These are phyloP conservation scores for Drosophila cardini DNA, from an alignment of 1,140 invertebrate genomes.

Conservation along the genomic window DNA sequence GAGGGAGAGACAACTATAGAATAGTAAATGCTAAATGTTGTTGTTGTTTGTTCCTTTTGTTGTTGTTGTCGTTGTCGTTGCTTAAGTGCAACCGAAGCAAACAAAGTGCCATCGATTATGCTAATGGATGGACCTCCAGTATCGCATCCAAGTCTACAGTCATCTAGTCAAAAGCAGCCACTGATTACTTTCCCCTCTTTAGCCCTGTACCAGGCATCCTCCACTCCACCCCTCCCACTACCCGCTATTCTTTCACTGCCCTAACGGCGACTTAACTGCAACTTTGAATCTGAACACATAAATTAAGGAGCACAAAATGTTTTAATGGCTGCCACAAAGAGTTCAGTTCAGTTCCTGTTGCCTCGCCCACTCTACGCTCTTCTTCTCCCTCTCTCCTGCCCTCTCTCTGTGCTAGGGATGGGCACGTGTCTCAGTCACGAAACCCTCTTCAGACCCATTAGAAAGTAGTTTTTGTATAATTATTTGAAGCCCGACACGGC, in stretches of 20 bases:
- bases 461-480: no score
- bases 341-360: neutral
- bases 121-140: slow-evolving; percentile 52
- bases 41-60: neutral
- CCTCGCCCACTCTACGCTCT: neutral
- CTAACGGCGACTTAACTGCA: neutral
- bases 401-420: no score
- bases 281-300: slow-evolving; percentile 6
- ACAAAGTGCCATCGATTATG: slow-evolving; percentile 78
- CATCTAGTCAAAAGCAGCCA: slow-evolving; percentile 33
- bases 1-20: neutral
- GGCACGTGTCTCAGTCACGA: no score
- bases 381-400: neutral
- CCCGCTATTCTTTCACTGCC: no score
- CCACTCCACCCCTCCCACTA: neutral
- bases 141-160: slow-evolving; percentile 19
- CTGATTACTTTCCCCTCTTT: slow-evolving; percentile 13
- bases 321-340: slow-evolving; percentile 25
- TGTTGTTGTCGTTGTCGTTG: slow-evolving; percentile 13
- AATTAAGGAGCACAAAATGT: slow-evolving; percentile 28
- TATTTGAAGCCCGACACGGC: no score
- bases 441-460: no score
- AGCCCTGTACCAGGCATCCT: neutral
- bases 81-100: slow-evolving; percentile 34
- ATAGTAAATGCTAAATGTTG: slow-evolving; percentile 4